Conservation (phyloP, 2,888 invertebrate genomes). For the Lasiommata megera region DNA sequence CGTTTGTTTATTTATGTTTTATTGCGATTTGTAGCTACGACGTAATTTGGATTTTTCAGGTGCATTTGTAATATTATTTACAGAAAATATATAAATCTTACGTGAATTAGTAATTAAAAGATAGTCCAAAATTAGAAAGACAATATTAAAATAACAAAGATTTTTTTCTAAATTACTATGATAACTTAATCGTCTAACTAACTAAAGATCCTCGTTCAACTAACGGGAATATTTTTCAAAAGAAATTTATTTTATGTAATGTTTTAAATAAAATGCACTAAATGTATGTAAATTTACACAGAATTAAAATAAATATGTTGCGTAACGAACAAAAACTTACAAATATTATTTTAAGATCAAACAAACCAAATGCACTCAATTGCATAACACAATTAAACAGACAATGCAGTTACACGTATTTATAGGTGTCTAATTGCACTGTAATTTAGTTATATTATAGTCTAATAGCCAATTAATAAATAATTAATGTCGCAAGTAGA, state of each 20-base stretch:
- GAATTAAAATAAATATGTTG: neutral
- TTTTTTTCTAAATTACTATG: too few relatives aligned
- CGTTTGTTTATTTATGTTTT: neutral
- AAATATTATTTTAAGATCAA: neutral
- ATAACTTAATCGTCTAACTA: too few relatives aligned
- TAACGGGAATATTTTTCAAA: too few relatives aligned
- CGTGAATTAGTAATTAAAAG: too few relatives aligned
- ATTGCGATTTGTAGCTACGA: neutral
- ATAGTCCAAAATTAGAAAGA: too few relatives aligned
- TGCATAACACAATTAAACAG: conserved; percentile 33
- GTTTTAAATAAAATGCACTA: too few relatives aligned
- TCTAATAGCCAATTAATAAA: conserved; percentile 42
- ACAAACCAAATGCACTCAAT: conserved; percentile 31
- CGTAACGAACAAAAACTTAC: neutral
- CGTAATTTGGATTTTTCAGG: neutral
- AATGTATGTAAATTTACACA: neutral
- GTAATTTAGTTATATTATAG: conserved; percentile 36
- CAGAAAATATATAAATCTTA: too few relatives aligned
- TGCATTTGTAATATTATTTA: neutral
- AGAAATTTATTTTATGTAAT: too few relatives aligned
- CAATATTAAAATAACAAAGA: too few relatives aligned
- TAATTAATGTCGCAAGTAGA: conserved; percentile 39
- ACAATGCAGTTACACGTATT: conserved; percentile 27
- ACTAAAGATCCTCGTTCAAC: too few relatives aligned
- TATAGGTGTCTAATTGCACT: conserved; percentile 32